Evolutionary conservation across 2,113 vertebrate genomes (phyloP).

Genomic region (Copsychus sechellarum): DNA sequence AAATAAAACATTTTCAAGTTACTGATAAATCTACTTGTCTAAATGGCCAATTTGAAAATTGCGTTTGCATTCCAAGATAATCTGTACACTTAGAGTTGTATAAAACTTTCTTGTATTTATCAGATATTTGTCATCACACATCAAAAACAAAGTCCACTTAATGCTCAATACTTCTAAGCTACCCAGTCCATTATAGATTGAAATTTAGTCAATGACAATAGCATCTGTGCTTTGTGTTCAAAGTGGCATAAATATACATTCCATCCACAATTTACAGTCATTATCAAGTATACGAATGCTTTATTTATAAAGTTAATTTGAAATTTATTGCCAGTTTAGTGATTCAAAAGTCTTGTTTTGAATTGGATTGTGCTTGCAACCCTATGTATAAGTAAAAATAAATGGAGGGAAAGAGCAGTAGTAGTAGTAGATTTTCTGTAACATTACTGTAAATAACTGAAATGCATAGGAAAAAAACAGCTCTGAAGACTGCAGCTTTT

Average conservation of each 20-base stretch:
- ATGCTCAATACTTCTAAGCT: neutral
- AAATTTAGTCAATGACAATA: neutral
- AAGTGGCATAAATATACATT: neutral
- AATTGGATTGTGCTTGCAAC: neutral
- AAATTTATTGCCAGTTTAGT: neutral
- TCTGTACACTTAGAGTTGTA: neutral
- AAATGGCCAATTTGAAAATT: neutral
- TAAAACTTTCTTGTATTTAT: neutral
- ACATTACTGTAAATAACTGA: slow-evolving; percentile 61
- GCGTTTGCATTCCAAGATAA: neutral
- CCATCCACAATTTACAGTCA: neutral
- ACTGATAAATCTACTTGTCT: neutral
- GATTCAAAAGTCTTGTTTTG: neutral
- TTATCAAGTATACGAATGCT: neutral
- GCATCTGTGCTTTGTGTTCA: neutral
- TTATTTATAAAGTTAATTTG: neutral
- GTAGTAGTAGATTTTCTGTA: slow-evolving; percentile 5
- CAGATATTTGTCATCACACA: neutral
- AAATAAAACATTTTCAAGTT: neutral
- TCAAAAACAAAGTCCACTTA: neutral
- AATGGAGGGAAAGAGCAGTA: neutral
- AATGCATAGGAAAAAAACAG: slow-evolving; percentile 1
- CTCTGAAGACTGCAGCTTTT: slow-evolving; percentile 11
- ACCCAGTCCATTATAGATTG: neutral
- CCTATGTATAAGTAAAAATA: slow-evolving; percentile 3